A percentile compares a stretch with the other conserved stretches of the same genome.
phyloP scores from a whole-genome alignment of 2,113 vertebrate species.

The Andinoacara biseriatus region DNA sequence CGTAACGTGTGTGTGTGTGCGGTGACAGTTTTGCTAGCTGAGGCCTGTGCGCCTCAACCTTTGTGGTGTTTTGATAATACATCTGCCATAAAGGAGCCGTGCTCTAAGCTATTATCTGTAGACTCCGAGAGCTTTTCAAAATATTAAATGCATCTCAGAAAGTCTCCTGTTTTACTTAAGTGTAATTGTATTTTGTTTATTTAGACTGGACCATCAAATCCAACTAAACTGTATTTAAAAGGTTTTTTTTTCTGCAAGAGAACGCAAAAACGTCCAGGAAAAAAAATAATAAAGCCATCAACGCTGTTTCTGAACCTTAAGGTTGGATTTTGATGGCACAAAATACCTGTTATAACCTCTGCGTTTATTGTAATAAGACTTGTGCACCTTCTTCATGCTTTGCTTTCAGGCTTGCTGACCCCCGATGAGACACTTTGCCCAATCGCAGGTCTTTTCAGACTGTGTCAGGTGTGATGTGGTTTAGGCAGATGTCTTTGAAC shows the following conservation, averaged over 20 bases:
- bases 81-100: not conserved
- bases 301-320: not conserved
- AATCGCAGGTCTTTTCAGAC: not conserved
- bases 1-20: not conserved
- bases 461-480: no score
- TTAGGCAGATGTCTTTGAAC: not conserved
- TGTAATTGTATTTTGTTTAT: not conserved
- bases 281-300: not conserved
- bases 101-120: not conserved
- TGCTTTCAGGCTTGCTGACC: not conserved
- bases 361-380: not conserved
- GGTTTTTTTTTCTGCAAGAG: no score
- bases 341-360: not conserved
- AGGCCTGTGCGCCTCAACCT: not conserved
- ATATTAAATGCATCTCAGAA: not conserved
- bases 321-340: not conserved
- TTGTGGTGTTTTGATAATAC: not conserved
- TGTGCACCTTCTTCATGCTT: not conserved
- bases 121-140: not conserved
- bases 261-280: not conserved
- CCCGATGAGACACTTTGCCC: accelerated
- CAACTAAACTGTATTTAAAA: not conserved
- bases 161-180: not conserved
- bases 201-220: not conserved
- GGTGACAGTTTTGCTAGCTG: not conserved